Percentiles rank a stretch among this genome's conserved stretches.
Conservation (phyloP, 2,797 vertebrate genomes). For the Tachyglossus aculeatus region DNA sequence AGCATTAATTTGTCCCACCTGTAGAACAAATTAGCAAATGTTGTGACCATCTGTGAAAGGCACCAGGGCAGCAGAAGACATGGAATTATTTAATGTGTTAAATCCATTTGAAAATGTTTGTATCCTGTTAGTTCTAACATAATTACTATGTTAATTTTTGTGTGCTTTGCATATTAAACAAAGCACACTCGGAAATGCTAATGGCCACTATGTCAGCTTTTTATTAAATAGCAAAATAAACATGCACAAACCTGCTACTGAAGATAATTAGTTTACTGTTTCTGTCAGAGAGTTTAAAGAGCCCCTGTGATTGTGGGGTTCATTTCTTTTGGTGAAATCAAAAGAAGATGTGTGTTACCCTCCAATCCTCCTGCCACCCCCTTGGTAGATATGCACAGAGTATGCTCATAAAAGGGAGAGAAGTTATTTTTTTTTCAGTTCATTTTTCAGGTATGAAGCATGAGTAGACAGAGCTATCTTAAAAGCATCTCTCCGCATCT, state of each 20-base stretch:
- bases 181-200: constrained; percentile 62
- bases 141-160: constrained; percentile 75
- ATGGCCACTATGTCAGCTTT: constrained; percentile 70
- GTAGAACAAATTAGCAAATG: constrained; percentile 50
- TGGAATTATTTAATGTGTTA: constrained; percentile 70
- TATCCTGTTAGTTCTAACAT: constrained; percentile 71
- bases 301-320: too few relatives aligned
- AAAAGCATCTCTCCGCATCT: too few relatives aligned
- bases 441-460: too few relatives aligned
- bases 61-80: constrained; percentile 58
- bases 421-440: too few relatives aligned
- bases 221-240: constrained; percentile 78
- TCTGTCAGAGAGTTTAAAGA: constrained; percentile 61
- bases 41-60: constrained; percentile 57
- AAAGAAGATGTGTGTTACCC: too few relatives aligned
- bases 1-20: constrained; percentile 51
- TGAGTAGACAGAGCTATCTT: too few relatives aligned
- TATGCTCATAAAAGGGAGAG: too few relatives aligned
- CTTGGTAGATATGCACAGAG: too few relatives aligned
- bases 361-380: too few relatives aligned
- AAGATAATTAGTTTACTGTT: constrained; percentile 73
- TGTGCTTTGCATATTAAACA: constrained; percentile 70
- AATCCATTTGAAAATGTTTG: constrained; percentile 70
- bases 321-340: too few relatives aligned
- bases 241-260: constrained; percentile 54